Conservation (phyloP, 2,888 invertebrate genomes). For the Tribolium freemani region DNA sequence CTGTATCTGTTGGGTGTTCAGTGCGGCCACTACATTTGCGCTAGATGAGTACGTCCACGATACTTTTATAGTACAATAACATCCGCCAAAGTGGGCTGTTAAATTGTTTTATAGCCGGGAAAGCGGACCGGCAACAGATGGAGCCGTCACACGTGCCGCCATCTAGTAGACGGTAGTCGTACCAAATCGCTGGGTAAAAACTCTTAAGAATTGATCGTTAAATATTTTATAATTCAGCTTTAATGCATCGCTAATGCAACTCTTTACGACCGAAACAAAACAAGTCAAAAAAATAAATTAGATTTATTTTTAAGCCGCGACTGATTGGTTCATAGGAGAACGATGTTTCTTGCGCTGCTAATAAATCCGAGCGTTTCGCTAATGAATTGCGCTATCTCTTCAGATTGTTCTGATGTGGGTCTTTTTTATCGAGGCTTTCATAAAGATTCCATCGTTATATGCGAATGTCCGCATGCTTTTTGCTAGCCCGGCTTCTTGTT, state of each 20-base stretch:
- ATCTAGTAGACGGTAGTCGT: slow-evolving; percentile 45
- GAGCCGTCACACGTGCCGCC: slow-evolving; percentile 47
- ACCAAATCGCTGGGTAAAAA: slow-evolving; percentile 20
- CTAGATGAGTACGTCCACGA: slow-evolving; percentile 64
- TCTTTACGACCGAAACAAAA: slow-evolving; percentile 35
- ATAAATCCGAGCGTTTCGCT: slow-evolving; percentile 47
- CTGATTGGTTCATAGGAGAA: slow-evolving; percentile 35
- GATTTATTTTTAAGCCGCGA: slow-evolving; percentile 38
- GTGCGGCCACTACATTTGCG: slow-evolving; percentile 63
- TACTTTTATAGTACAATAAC: slow-evolving; percentile 68
- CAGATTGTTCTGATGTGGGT: slow-evolving; percentile 58
- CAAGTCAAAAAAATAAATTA: slow-evolving; percentile 28
- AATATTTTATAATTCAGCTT: slow-evolving; percentile 48
- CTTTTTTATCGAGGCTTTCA: slow-evolving; percentile 58
- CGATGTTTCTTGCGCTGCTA: slow-evolving; percentile 34
- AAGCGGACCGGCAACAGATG: slow-evolving; percentile 44
- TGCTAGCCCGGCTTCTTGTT: slow-evolving; percentile 54
- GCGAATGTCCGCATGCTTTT: slow-evolving; percentile 50
- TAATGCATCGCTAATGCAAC: slow-evolving; percentile 42
- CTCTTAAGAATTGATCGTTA: slow-evolving; percentile 46
- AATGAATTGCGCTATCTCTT: slow-evolving; percentile 56
- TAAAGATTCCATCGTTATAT: slow-evolving; percentile 58
- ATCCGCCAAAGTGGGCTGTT: slow-evolving; percentile 66
- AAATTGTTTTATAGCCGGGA: slow-evolving; percentile 63
- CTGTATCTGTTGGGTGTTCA: slow-evolving; percentile 62